Evolutionary conservation across 2,888 invertebrate genomes (phyloP), one percentile per base, ranked within the genome.

Genomic region (Heliconius hortense): DNA sequence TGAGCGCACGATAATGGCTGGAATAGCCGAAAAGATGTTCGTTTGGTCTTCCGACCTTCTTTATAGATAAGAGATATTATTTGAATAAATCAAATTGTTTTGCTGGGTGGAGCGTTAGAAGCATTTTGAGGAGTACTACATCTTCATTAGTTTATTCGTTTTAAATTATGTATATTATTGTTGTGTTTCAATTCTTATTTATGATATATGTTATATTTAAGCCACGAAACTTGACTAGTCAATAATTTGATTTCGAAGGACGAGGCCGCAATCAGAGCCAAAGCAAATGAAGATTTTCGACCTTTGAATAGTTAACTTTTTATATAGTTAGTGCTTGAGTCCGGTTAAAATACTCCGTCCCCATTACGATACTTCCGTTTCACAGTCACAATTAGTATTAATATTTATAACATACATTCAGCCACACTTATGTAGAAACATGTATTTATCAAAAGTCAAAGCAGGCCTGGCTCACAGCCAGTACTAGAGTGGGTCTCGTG

Each of bases 361-460:
- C 39, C 39, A 1, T 8, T 39, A 39, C 39, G 11, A 39, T 39
- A 39, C 39, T 39, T 39, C 39, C 13, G 10, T 39, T 39, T 13
- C 39, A 39, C 11, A 24, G 18, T 4, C 59, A 60, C 10, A 31
- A 60, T 35, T n/a, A 18, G 26, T 39, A 21, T 64, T n/a, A 28
- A 15, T 28, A 53, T n/a, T 63, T 74, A 53, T 56, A 74, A 39
- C 56, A 24, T 39, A 74, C 70, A 59, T 74, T 74, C 63, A 59
- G 24, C 11, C 56, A 56, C 70, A 68, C 18, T 70, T 70, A 70
- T 70, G 62, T 63, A 43, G 62, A 60, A 39, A 62, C 64, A 64
- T 74, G 70, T 74, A 64, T 70, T 70, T 74, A 74, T 70, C 70
- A 64, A 53, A 39, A 70, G 63, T 70, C 63, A 70, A 68, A 70